Conservation (phyloP, 1,140 invertebrate genomes). For the Lasaia peninsularis region DNA sequence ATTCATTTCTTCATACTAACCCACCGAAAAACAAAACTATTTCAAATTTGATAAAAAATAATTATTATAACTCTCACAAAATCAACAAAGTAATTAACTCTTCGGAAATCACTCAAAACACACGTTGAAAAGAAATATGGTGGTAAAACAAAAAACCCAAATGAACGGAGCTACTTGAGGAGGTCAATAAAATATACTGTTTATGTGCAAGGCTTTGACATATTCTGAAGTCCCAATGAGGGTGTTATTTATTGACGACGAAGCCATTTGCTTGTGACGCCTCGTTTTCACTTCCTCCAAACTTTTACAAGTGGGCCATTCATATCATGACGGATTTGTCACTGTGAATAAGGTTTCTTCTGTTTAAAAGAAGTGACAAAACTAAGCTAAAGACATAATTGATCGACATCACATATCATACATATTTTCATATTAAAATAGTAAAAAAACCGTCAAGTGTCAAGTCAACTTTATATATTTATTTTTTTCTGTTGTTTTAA, state of each 20-base stretch:
- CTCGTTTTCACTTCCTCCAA: too few species aligned
- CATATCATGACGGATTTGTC: not conserved
- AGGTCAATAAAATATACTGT: conserved; percentile 62
- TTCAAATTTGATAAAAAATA: too few species aligned
- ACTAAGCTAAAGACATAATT: too few species aligned
- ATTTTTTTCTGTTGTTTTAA: too few species aligned
- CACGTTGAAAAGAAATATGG: not conserved
- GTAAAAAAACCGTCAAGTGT: too few species aligned
- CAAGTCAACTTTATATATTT: too few species aligned
- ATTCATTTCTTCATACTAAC: too few species aligned
- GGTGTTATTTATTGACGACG: conserved; percentile 52
- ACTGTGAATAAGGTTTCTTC: conserved; percentile 1
- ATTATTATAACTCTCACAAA: too few species aligned
- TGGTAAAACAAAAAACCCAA: conserved; percentile 19
- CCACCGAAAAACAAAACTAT: too few species aligned
- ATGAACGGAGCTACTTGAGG: conserved; percentile 42
- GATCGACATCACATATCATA: too few species aligned
- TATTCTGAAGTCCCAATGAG: conserved; percentile 39
- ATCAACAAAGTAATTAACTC: not conserved
- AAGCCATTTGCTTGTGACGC: not conserved
- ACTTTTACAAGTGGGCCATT: conserved; percentile 7
- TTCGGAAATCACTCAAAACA: not conserved
- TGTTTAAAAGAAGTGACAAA: too few species aligned
- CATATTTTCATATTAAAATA: too few species aligned
- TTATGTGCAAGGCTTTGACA: conserved; percentile 53